Base-by-base conservation (phyloP, 2,888 invertebrate genomes). In the Gonocerus acuteangulatus region DNA sequence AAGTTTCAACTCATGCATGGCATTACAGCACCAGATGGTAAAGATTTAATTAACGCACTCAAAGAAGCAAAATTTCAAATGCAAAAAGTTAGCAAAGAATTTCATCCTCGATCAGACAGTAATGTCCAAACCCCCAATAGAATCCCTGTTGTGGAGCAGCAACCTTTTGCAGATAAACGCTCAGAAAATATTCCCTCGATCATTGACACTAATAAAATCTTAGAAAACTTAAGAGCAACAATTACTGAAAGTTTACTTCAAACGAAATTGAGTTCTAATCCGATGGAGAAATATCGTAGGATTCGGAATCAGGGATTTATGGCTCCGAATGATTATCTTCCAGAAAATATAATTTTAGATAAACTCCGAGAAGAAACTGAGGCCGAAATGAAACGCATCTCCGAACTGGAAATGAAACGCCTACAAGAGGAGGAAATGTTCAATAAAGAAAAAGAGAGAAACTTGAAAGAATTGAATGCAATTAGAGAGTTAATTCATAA, bases 1-100 rank as follows among this genome's bases (percentile, higher is more conserved):
- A 57, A 45, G 32, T 57, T 57, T 13, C 57, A 57, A 18, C 23
- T 45, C n/a, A 47, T 57, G 57, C 32, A 34, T 47, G 47, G 47
- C n/a, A 18, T 47, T 22, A 32, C 47, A 2, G 27, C 27, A n/a
- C 47, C 57, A 6, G 45, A 47, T 34, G 19, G 32, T 2, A 57
- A 57, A 15, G 47, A 57, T n/a, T 44, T 57, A 39, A 32, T 32
- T n/a, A 47, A 47, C 19, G 34, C 57, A 23, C 32, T 57, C 2
- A 57, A 45, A 45, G 47, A 57, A 57, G 57, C 1, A 2, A 57
- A 19, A 11, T 2, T 47, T 23, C 44, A 47, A 47, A 23, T 32
- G 21, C 19, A 45, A 45, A 57, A 57, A 57, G 45, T 47, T 9
- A 32, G 42, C 13, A 44, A 16, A 34, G 57, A 47, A 11, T 45